Conservation (phyloP, 2,888 invertebrate genomes). For the Campoletis raptor region DNA sequence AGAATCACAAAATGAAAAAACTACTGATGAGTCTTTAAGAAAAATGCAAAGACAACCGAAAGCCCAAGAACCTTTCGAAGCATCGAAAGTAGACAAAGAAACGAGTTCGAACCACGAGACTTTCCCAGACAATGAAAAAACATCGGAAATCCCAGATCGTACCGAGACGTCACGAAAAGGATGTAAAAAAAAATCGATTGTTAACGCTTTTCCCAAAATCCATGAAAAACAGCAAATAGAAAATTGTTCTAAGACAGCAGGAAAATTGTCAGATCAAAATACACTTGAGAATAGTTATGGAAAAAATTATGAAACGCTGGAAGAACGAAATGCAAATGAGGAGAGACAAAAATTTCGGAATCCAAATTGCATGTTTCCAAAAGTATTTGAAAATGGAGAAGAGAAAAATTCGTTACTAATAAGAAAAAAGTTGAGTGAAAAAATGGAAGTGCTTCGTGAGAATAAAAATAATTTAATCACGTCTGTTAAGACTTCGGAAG, state of each 20-base stretch:
- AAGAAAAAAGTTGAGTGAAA: conserved; percentile 51
- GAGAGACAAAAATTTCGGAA: not conserved
- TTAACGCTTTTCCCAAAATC: not conserved
- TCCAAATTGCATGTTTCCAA: not conserved
- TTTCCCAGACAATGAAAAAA: not conserved
- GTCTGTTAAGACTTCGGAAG: conserved; percentile 70
- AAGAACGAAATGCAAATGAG: not conserved
- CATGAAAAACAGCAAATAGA: not conserved
- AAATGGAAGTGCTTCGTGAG: conserved; percentile 73
- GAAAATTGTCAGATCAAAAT: not conserved
- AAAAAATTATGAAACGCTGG: not conserved
- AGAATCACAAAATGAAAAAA: not conserved
- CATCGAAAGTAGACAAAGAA: not conserved
- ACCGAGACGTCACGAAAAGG: not conserved
- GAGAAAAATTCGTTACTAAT: not conserved
- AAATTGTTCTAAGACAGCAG: not conserved
- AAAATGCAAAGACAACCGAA: not conserved
- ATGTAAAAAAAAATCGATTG: not conserved
- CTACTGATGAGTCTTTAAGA: not conserved
- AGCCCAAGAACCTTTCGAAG: not conserved
- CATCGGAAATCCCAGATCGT: not conserved
- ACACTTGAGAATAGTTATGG: not conserved
- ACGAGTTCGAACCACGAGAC: not conserved
- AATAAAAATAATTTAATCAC: conserved; percentile 76
- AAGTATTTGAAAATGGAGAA: conserved; percentile 13